A percentile compares a stretch with the other conserved stretches of the same genome.
Evolutionary conservation across 2,888 invertebrate species (phyloP).

Genomic region (Cantharis lateralis): DNA sequence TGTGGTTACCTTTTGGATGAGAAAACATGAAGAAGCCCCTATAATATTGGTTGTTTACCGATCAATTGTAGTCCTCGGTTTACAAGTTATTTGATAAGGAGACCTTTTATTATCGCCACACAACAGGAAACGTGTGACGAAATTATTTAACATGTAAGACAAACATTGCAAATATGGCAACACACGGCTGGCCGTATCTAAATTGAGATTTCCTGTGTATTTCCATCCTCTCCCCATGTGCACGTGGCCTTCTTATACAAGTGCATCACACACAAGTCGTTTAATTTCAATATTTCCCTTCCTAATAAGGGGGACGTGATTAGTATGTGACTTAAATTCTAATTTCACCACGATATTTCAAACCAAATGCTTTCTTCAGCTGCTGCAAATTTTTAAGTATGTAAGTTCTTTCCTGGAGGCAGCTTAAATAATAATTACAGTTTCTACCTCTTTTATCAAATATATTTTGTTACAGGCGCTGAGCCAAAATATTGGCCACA

Average conservation of each 20-base stretch:
- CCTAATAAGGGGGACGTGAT: conserved; percentile 4
- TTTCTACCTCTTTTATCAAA: too few relatives aligned
- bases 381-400: not conserved
- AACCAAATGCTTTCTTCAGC: not conserved
- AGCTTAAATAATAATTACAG: not conserved
- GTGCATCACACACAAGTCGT: conserved; percentile 25
- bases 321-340: conserved; percentile 1
- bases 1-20: not conserved
- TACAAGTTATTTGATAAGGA: conserved; percentile 4
- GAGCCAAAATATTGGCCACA: not conserved
- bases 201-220: conserved; percentile 29
- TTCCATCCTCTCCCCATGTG: conserved; percentile 18
- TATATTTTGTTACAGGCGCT: not conserved
- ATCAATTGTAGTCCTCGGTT: not conserved
- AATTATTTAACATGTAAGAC: conserved; percentile 17
- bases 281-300: conserved; percentile 17
- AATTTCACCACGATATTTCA: not conserved
- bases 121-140: conserved; percentile 24
- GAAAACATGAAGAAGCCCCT: not conserved
- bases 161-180: conserved; percentile 29
- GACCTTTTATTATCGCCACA: conserved; percentile 14
- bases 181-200: conserved; percentile 23
- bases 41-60: not conserved
- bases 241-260: conserved; percentile 26
- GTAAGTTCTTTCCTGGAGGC: not conserved